Conservation (phyloP, 2,797 vertebrate species). For the Petrocephalus sullivani region DNA sequence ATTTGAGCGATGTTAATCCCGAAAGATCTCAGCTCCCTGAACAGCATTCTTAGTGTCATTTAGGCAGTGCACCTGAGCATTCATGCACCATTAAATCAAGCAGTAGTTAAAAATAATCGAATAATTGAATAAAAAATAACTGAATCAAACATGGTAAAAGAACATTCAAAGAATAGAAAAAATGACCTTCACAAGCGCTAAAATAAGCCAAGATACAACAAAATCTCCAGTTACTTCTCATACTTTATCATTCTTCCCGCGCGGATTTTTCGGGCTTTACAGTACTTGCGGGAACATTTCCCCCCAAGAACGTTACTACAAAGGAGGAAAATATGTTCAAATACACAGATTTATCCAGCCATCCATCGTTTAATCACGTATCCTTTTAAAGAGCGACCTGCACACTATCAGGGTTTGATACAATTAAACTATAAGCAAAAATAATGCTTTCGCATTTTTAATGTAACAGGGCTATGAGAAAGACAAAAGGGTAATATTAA, state of each 20-base stretch:
- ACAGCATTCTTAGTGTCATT: background rate
- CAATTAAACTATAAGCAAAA: background rate
- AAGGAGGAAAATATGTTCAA: background rate
- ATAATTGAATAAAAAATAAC: background rate
- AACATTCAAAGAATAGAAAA: background rate
- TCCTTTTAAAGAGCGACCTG: background rate
- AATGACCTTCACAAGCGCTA: background rate
- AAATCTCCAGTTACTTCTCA: background rate
- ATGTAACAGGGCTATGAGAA: background rate
- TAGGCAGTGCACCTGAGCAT: background rate
- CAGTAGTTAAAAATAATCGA: background rate
- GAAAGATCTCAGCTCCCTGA: background rate
- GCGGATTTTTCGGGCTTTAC: background rate
- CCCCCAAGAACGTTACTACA: background rate
- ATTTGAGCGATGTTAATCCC: background rate
- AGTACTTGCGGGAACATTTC: background rate
- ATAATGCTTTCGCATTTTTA: background rate
- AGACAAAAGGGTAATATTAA: background rate
- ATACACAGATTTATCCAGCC: background rate
- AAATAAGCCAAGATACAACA: background rate
- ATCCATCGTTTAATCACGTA: background rate
- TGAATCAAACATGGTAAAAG: background rate
- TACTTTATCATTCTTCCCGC: background rate
- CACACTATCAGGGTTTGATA: background rate
- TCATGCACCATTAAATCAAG: background rate